These are phyloP conservation scores for Leptoteleia sp. DNA, from an alignment of 1,140 invertebrate species.

Conservation along the genomic window DNA sequence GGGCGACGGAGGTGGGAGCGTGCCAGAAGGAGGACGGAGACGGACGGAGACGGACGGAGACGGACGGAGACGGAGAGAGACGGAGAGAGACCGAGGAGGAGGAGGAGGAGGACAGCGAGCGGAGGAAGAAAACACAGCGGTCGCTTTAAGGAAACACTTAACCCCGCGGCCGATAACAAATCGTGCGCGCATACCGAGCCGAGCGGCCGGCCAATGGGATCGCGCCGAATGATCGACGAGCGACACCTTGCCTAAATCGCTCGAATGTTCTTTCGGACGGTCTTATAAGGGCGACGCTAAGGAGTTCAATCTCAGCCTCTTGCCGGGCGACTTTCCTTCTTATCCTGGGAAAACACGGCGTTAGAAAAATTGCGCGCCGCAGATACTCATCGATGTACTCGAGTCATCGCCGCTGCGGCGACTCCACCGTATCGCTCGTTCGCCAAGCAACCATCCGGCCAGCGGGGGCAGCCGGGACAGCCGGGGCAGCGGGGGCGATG, in stretches of 20 bases:
- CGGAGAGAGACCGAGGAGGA: conserved; percentile 4
- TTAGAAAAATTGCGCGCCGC: conserved; percentile 20
- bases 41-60: too few species aligned
- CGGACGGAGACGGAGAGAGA: conserved; percentile 4
- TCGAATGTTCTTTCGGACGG: conserved; percentile 11
- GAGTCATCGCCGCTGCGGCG: neutral
- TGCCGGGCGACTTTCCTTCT: neutral
- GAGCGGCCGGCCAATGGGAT: conserved; percentile 34
- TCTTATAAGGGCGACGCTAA: conserved; percentile 38
- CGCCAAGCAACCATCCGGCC: neutral
- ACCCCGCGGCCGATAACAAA: conserved; percentile 75
- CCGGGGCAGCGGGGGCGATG: neutral
- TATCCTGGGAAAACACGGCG: conserved; percentile 9
- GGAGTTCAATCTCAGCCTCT: conserved; percentile 11
- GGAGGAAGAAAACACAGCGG: conserved; percentile 42
- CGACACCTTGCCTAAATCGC: conserved; percentile 64
- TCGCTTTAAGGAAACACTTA: conserved; percentile 76
- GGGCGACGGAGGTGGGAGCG: too few species aligned
- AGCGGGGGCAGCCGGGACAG: too few species aligned
- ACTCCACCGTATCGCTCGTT: too few species aligned
- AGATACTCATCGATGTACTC: conserved; percentile 9
- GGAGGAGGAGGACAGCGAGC: conserved; percentile 40
- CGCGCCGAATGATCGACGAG: conserved; percentile 72
- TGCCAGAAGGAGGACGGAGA: too few species aligned
- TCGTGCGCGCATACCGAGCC: conserved; percentile 75